These are phyloP conservation scores for Oithona nana DNA, from an alignment of 2,888 invertebrate species.

Conservation along the genomic window DNA sequence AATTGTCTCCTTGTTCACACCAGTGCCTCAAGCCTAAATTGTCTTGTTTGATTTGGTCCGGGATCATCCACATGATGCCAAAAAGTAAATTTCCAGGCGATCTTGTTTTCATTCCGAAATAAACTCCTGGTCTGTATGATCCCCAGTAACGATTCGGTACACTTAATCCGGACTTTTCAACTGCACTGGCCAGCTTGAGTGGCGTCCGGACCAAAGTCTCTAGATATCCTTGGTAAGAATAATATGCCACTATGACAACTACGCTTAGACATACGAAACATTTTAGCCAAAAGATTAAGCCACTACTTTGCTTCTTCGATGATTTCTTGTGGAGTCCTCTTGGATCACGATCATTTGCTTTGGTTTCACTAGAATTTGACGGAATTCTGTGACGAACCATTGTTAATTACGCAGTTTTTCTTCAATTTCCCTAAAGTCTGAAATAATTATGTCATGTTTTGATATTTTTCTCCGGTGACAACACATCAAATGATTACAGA, in stretches of 20 bases:
- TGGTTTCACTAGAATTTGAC: not conserved
- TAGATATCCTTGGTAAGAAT: conserved; percentile 41
- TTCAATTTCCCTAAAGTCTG: too few species aligned
- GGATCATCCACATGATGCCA: conserved; percentile 84
- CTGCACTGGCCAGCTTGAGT: conserved; percentile 51
- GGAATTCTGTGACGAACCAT: not conserved
- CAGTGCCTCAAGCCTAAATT: conserved; percentile 18
- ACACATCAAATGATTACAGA: too few species aligned
- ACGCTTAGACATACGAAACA: not conserved
- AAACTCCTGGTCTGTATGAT: conserved; percentile 64
- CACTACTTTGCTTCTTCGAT: not conserved
- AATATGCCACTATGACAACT: not conserved
- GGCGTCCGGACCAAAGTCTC: conserved; percentile 77
- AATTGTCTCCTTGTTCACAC: conserved; percentile 39
- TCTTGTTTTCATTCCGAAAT: conserved; percentile 74
- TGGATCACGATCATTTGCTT: not conserved
- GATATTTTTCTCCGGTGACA: too few species aligned
- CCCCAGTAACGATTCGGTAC: conserved; percentile 79
- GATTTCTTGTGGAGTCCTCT: not conserved
- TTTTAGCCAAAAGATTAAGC: not conserved
- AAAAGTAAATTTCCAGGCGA: conserved; percentile 71
- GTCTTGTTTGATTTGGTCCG: not conserved
- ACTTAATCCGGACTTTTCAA: conserved; percentile 32
- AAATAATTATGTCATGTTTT: too few species aligned
- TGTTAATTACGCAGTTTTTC: too few species aligned